These are phyloP conservation scores for Dendrolimus punctatus DNA, from an alignment of 1,140 invertebrate species.

Conservation along the genomic window DNA sequence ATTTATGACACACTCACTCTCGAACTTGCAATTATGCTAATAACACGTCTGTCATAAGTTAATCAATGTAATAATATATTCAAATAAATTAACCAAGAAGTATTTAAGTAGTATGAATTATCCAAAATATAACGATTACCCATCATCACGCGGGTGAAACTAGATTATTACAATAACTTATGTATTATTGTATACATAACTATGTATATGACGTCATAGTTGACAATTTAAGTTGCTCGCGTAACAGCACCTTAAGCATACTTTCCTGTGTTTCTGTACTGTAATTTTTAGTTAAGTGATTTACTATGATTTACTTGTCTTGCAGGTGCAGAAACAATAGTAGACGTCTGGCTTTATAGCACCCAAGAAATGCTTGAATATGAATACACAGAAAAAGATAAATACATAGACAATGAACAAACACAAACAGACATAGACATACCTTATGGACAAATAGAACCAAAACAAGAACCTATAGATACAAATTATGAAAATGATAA, in stretches of 20 bases:
- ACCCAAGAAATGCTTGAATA: conserved; percentile 59
- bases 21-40: too few species aligned
- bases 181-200: too few species aligned
- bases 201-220: too few species aligned
- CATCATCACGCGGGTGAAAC: too few species aligned
- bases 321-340: conserved; percentile 83
- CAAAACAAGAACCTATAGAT: conserved; percentile 8
- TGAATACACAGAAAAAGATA: conserved; percentile 35
- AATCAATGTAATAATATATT: too few species aligned
- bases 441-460: conserved; percentile 1
- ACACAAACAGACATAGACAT: conserved; percentile 9
- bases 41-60: too few species aligned
- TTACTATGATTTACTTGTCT: conserved; percentile 4
- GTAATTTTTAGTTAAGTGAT: not conserved
- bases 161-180: too few species aligned
- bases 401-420: conserved; percentile 5
- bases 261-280: not conserved
- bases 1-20: too few species aligned
- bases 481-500: not conserved
- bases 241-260: not conserved
- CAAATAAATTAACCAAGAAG: too few species aligned
- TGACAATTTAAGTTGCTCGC: not conserved
- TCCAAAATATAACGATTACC: too few species aligned
- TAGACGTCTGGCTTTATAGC: conserved; percentile 79
- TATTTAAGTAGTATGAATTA: too few species aligned